These are phyloP conservation scores for Pangasius larnaudii DNA, from an alignment of 2,797 vertebrate genomes.

Conservation along the genomic window DNA sequence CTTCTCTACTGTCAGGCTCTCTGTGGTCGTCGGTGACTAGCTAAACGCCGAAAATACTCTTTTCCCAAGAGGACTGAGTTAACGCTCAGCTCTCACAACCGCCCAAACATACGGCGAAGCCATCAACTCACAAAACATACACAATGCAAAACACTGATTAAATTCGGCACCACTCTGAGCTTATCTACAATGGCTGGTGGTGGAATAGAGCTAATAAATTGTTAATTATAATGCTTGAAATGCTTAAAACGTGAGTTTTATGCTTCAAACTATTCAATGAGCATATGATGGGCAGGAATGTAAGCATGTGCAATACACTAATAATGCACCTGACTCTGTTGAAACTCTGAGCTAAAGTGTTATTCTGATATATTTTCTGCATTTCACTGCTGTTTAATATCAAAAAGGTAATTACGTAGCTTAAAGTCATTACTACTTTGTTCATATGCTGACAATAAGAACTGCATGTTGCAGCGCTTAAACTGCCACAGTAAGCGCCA, in stretches of 20 bases:
- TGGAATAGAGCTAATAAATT: background rate
- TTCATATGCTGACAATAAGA: conserved; percentile 2
- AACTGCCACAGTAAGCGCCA: background rate
- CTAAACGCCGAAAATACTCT: conserved; percentile 29
- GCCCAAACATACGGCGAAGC: conserved; percentile 67
- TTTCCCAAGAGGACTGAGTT: conserved; percentile 43
- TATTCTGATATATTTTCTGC: conserved; percentile 1
- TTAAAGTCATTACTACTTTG: conserved; percentile 13
- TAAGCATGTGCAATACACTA: background rate
- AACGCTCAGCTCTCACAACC: conserved; percentile 63
- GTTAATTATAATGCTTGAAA: background rate
- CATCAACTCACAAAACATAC: conserved; percentile 39
- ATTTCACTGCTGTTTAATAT: conserved; percentile 4
- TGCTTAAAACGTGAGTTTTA: background rate
- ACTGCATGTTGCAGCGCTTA: background rate
- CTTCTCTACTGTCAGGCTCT: conserved; percentile 49
- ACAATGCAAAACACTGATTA: conserved; percentile 56
- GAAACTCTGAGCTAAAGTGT: background rate
- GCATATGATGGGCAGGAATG: background rate
- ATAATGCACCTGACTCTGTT: background rate
- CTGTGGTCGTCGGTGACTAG: conserved; percentile 37
- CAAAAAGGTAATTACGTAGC: conserved; percentile 12
- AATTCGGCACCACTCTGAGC: background rate
- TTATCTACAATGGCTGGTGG: background rate
- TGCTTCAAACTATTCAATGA: background rate